These are phyloP conservation scores for Taenioides sp. DNA, from an alignment of 2,797 vertebrate species.

Conservation along the genomic window DNA sequence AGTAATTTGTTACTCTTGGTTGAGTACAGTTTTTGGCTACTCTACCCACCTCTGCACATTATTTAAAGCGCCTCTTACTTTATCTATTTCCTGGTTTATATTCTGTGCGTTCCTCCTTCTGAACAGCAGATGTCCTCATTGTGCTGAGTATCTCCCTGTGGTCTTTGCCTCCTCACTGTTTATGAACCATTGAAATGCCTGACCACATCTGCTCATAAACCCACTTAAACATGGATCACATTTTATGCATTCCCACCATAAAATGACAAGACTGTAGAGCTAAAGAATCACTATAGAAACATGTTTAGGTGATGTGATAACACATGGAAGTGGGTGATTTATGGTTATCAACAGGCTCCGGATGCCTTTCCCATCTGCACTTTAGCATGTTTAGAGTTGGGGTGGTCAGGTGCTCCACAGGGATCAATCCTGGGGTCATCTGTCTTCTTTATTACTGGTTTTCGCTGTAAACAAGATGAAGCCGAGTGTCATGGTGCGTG, in stretches of 20 bases:
- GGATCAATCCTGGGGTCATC: conserved; percentile 14
- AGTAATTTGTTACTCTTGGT: no score
- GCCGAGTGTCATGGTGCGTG: conserved; percentile 9
- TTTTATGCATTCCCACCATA: neutral
- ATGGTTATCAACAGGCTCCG: conserved; percentile 14
- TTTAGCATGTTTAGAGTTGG: conserved; percentile 26
- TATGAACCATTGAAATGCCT: neutral
- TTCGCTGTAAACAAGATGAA: conserved; percentile 14
- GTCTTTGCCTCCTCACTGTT: neutral
- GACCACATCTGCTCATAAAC: neutral
- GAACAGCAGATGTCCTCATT: conserved; percentile 51
- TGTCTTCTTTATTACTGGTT: conserved; percentile 30
- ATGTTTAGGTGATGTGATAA: conserved; percentile 4
- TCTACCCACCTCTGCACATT: neutral
- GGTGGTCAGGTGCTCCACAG: conserved; percentile 24
- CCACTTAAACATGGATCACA: conserved; percentile 7
- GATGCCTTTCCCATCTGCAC: conserved; percentile 50
- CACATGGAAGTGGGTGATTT: conserved; percentile 30
- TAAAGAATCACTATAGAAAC: neutral
- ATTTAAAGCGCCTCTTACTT: neutral
- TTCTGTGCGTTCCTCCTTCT: neutral
- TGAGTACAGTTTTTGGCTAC: no score
- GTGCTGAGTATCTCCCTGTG: neutral
- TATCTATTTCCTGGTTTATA: neutral
- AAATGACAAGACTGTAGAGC: neutral